Evolutionary conservation across 1,140 invertebrate genomes (phyloP).

Genomic region (Odontomachus brunneus): DNA sequence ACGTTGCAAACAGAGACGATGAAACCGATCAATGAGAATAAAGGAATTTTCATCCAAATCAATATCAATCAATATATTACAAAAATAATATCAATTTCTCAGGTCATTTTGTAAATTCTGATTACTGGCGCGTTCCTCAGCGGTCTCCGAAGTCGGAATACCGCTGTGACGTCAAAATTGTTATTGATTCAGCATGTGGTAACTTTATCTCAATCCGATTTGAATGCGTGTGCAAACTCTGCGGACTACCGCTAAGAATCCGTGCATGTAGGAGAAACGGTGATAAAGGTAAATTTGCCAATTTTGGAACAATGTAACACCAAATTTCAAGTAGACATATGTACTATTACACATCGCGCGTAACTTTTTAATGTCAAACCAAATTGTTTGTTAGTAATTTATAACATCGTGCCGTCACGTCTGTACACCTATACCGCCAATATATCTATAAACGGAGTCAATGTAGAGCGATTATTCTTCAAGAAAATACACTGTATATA

Average conservation of each 20-base stretch:
- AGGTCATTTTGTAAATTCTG: constrained; percentile 15
- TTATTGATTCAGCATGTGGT: not conserved
- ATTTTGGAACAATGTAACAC: constrained; percentile 59
- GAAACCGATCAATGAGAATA: not conserved
- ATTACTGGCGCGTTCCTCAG: not conserved
- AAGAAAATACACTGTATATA: not conserved
- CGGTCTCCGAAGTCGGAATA: not conserved
- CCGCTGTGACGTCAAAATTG: constrained; percentile 13
- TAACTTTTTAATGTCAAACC: constrained; percentile 57
- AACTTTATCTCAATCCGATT: constrained; percentile 4
- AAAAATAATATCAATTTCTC: not conserved
- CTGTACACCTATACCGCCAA: constrained; percentile 35
- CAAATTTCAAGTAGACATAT: constrained; percentile 56
- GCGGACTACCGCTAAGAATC: constrained; percentile 18
- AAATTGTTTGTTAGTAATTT: constrained; percentile 54
- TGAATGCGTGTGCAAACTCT: constrained; percentile 14
- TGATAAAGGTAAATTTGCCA: constrained; percentile 52
- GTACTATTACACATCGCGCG: constrained; percentile 32
- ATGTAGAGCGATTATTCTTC: constrained; percentile 6
- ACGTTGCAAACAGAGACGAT: constrained; percentile 5
- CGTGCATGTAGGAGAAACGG: constrained; percentile 7
- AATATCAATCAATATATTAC: constrained; percentile 4
- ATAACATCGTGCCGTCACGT: constrained; percentile 46
- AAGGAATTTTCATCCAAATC: not conserved
- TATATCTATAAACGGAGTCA: constrained; percentile 21